Conservation (phyloP, 2,797 vertebrate species). For the Apogon hyalosoma region DNA sequence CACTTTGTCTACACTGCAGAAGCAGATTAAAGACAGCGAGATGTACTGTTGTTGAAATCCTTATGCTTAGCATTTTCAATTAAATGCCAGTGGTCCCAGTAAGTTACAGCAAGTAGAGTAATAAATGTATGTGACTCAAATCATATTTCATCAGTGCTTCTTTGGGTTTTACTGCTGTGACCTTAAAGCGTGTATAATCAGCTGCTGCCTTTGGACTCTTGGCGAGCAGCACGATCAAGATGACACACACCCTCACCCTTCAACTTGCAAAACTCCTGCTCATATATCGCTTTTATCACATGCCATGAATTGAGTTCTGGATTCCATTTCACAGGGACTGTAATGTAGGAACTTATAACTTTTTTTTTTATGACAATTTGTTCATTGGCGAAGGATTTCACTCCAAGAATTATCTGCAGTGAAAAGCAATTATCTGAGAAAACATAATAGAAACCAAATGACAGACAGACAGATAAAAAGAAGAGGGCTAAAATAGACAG, state of each 20-base stretch:
- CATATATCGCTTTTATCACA: conserved; percentile 72
- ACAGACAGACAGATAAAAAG: conserved; percentile 50
- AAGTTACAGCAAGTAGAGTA: conserved; percentile 59
- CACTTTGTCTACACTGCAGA: conserved; percentile 26
- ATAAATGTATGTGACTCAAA: conserved; percentile 67
- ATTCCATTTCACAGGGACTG: conserved; percentile 48
- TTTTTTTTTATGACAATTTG: conserved; percentile 67
- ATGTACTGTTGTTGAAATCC: conserved; percentile 45
- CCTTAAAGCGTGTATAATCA: conserved; percentile 69
- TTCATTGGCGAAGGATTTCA: conserved; percentile 52
- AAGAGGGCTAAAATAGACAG: conserved; percentile 30
- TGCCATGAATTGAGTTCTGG: conserved; percentile 47
- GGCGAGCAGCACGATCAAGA: conserved; percentile 43
- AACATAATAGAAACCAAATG: conserved; percentile 66
- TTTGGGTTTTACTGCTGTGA: conserved; percentile 71
- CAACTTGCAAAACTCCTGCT: conserved; percentile 48
- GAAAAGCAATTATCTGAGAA: conserved; percentile 72
- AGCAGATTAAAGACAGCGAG: conserved; percentile 42
- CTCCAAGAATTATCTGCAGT: conserved; percentile 60
- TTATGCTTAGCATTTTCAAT: conserved; percentile 56
- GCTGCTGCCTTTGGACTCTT: conserved; percentile 40
- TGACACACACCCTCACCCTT: conserved; percentile 62
- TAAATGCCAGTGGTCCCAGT: conserved; percentile 47
- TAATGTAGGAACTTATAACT: conserved; percentile 61
- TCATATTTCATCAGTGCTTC: conserved; percentile 72